These are phyloP conservation scores for Sebastes iracundus DNA, from an alignment of 2,797 vertebrate species.

Conservation along the genomic window DNA sequence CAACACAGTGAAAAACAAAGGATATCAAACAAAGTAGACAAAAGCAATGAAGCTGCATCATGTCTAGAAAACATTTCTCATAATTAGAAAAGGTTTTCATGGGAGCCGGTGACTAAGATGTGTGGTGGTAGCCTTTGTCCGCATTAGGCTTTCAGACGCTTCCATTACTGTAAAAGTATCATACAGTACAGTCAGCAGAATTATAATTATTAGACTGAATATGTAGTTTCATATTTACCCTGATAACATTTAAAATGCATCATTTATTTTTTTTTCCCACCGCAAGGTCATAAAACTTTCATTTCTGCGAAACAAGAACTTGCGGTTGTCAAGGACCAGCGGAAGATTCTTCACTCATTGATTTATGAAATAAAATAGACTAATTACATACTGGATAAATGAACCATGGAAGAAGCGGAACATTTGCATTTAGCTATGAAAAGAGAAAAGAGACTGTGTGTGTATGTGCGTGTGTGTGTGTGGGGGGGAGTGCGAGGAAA, in stretches of 20 bases:
- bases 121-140: background rate
- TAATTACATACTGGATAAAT: constrained; percentile 81
- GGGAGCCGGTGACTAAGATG: background rate
- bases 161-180: background rate
- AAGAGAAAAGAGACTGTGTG: constrained; percentile 30
- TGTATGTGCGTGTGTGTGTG: background rate
- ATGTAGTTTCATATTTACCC: constrained; percentile 25
- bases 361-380: constrained; percentile 78
- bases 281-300: constrained; percentile 45
- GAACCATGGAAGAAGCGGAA: constrained; percentile 73
- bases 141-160: background rate
- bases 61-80: background rate
- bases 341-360: constrained; percentile 58
- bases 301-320: constrained; percentile 42
- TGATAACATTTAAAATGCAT: constrained; percentile 13
- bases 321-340: constrained; percentile 62
- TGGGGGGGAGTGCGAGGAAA: constrained; percentile 25
- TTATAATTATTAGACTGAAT: constrained; percentile 8
- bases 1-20: background rate
- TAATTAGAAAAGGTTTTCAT: background rate
- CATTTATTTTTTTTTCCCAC: background rate
- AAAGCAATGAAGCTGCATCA: background rate
- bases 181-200: constrained; percentile 2
- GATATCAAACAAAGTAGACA: background rate
- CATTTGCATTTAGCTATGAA: constrained; percentile 71